These are phyloP conservation scores for Aphyosemion australe DNA, from an alignment of 2,113 vertebrate species.

Conservation along the genomic window DNA sequence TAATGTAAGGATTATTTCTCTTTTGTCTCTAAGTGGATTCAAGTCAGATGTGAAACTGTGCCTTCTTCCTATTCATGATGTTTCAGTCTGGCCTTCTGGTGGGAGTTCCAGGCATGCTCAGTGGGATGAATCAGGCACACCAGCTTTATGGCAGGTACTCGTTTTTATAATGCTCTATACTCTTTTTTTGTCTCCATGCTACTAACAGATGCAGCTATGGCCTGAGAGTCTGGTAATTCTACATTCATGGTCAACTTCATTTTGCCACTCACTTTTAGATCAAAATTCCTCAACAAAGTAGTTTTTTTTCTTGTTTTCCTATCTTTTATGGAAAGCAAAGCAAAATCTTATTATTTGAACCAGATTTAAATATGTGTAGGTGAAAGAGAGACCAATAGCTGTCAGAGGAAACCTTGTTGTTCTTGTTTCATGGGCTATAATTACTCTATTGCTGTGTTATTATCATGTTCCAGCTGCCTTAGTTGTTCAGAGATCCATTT, in stretches of 20 bases:
- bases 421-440: constrained; percentile 10
- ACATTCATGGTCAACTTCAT: not conserved
- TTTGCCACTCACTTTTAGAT: not conserved
- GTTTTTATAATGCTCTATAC: not conserved
- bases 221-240: not conserved
- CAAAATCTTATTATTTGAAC: constrained; percentile 8
- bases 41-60: not conserved
- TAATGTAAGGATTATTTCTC: constrained; percentile 76
- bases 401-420: constrained; percentile 15
- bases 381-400: not conserved
- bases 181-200: not conserved
- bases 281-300: too few relatives aligned
- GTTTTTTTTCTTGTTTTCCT: not conserved
- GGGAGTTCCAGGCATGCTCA: constrained; percentile 93
- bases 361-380: not conserved
- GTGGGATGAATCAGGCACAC: constrained; percentile 90
- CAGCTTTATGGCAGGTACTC: constrained; percentile 91
- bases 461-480: constrained; percentile 26
- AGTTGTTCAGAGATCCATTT: constrained; percentile 7
- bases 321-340: constrained; percentile 1
- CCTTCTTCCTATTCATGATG: constrained; percentile 10
- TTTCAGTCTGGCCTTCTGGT: constrained; percentile 90
- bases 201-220: not conserved
- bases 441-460: constrained; percentile 51
- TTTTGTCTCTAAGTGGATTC: not conserved